Evolutionary conservation across 2,797 vertebrate species (phyloP), one percentile per base, ranked within the genome.

Genomic region (Pseudochaenichthys georgianus): DNA sequence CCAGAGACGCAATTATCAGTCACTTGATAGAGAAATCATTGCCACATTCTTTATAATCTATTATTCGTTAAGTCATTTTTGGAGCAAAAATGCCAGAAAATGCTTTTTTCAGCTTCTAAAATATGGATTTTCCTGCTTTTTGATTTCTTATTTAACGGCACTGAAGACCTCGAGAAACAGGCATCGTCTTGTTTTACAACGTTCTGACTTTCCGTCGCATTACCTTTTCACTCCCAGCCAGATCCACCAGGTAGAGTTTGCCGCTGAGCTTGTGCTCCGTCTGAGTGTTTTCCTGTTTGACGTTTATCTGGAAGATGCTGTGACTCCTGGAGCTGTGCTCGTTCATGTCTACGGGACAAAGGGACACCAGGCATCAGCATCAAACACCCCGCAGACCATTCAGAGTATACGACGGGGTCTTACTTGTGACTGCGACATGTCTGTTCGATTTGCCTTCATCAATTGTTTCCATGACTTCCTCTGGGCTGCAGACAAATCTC

Each of bases 251-350:
- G 92, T 97, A 99, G 66, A 99, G 97, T 87, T 99, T 99, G 50
- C 98, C 98, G 68, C 97, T 99, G 82, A 99, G 95, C 87, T 99
- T 99, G 87, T 99, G 98, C 88, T 99, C 98, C 1, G 97, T 99
- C 94, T 97, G 96, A 50, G 97, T 99, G 92, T 99, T 99, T 86
- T 99, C 97, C 95, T 99, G 98, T 83, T 99, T 99, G 85, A 99
- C 98, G 15, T 99, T 99, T 77, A 99, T 99, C 88, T 96, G 96
- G 94, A 99, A 99, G 91, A 99, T 99, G 76, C 98, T 99, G 94
- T 99, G 98, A 94, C 98, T 99, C 93, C 98, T 95, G 91, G 98
- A 99, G 93, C 98, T 99, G 95, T 99, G 98, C 86, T 99, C 98
- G 65, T 99, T 99, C 98, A 99, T 99, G 94, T 99, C 98, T 99